Base-by-base conservation (phyloP, 2,888 invertebrate genomes). In the Thereva unica region DNA sequence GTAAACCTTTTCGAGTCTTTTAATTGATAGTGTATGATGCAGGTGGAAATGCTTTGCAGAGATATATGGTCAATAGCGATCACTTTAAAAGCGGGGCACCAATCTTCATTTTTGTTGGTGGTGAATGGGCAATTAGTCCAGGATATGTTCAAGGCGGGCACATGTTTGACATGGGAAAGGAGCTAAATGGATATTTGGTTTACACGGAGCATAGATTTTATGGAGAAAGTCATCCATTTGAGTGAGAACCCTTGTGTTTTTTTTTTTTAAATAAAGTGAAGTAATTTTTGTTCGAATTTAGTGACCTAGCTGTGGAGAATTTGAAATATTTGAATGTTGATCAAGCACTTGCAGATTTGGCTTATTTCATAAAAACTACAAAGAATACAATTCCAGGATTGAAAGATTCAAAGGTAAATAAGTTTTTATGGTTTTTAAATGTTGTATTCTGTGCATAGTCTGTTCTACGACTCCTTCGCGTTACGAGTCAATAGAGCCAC, bases 131-230 rank as follows among this genome's bases (percentile, higher is more conserved):
- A 7, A 90, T 91, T 68, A 78, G 81, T 0, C 75, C 84, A 0
- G 83, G 83, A 4, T 87, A 84, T 83, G 78, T 89, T 72, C 76
- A 75, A 38, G 76, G 74, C 0, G 91, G 92, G 1, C 83, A 87
- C 66, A 85, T 89, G 71, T 82, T 84, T 67, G 85, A 87, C 54
- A 80, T 89, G 75, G 89, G 87, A 0, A 73, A 77, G 61, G 74
- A 79, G 34, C 82, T 87, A 70, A 79, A 82, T 1, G 92, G 89
- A 0, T 84, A 85, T 4, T 80, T 91, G 74, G 88, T 89, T 75
- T 88, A 88, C 71, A 86, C 92, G 0, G 94, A 94, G 75, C 93
- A 94, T 77, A 84, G 93, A 71, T 94, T 86, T 77, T 94, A 93
- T 75, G 93, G 93, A 1, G 74, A 84, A 64, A 92, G 90, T 70